These are phyloP conservation scores for Enteromius radiatus DNA, from an alignment of 2,797 vertebrate species.

Conservation along the genomic window DNA sequence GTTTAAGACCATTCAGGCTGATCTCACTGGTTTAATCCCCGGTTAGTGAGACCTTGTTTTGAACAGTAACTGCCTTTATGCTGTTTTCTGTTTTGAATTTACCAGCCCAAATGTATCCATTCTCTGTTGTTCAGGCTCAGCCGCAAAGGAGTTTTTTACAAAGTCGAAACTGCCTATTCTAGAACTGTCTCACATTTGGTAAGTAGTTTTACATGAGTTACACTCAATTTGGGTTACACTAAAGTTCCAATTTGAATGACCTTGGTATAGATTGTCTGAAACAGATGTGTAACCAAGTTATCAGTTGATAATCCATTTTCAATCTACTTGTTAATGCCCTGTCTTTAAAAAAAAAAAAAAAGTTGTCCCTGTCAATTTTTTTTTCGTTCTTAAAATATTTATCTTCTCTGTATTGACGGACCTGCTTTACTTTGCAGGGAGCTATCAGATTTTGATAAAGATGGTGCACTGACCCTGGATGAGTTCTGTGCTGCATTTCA, in stretches of 20 bases:
- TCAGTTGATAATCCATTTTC: conserved; percentile 42
- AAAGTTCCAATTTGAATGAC: conserved; percentile 16
- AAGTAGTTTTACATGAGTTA: conserved; percentile 71
- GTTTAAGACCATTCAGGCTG: conserved; percentile 98
- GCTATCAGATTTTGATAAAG: conserved; percentile 99
- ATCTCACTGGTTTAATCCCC: conserved; percentile 98
- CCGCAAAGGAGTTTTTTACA: conserved; percentile 99
- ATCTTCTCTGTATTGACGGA: background rate
- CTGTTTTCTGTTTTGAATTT: background rate
- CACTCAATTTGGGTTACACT: too few relatives aligned
- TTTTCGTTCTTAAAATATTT: conserved; percentile 7
- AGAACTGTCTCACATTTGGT: conserved; percentile 99
- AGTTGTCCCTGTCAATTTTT: background rate
- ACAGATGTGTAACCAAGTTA: conserved; percentile 10
- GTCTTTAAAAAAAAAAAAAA: background rate
- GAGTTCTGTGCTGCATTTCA: conserved; percentile 99
- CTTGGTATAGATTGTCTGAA: conserved; percentile 36
- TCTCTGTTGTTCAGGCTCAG: conserved; percentile 85
- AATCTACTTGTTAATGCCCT: background rate
- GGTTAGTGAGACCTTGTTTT: conserved; percentile 75
- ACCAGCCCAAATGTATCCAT: background rate
- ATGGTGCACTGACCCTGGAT: conserved; percentile 95
- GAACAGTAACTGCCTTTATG: background rate
- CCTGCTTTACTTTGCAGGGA: conserved; percentile 83
- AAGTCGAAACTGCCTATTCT: conserved; percentile 99